These are phyloP conservation scores for Colossoma macropomum DNA, from an alignment of 2,113 vertebrate species.

Conservation along the genomic window DNA sequence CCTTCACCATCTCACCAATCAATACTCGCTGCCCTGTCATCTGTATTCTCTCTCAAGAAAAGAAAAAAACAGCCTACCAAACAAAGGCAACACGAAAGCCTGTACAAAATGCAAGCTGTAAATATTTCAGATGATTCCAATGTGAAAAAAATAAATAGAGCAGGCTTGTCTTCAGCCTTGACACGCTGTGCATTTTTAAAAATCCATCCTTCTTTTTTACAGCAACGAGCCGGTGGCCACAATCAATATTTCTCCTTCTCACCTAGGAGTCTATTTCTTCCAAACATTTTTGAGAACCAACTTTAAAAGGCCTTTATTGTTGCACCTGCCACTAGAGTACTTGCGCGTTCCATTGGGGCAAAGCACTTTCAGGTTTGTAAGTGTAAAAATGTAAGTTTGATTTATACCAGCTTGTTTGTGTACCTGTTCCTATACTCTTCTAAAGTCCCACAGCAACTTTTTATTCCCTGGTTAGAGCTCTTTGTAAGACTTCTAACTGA, in stretches of 20 bases:
- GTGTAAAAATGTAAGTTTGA: not conserved
- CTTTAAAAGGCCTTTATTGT: slow-evolving; percentile 48
- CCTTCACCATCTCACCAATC: slow-evolving; percentile 46
- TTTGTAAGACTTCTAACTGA: not conserved
- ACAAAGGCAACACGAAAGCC: slow-evolving; percentile 48
- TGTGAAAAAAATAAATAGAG: slow-evolving; percentile 15
- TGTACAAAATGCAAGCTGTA: slow-evolving; percentile 51
- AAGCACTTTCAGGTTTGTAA: not conserved
- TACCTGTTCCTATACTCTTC: slow-evolving; percentile 5
- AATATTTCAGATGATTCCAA: slow-evolving; percentile 59
- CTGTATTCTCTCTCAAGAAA: slow-evolving; percentile 55
- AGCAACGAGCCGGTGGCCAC: slow-evolving; percentile 33
- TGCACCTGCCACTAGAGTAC: slow-evolving; percentile 43
- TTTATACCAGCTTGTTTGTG: not conserved
- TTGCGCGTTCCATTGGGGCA: not conserved
- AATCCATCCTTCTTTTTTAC: slow-evolving; percentile 47
- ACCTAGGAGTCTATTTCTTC: slow-evolving; percentile 34
- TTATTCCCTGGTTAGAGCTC: not conserved
- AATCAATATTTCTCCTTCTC: slow-evolving; percentile 51
- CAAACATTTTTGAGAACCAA: slow-evolving; percentile 40
- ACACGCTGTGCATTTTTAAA: slow-evolving; percentile 52
- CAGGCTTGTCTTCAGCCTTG: slow-evolving; percentile 32
- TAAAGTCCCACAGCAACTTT: slow-evolving; percentile 10
- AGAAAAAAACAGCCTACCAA: slow-evolving; percentile 36
- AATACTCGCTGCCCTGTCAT: slow-evolving; percentile 54